Evolutionary conservation across 2,888 invertebrate genomes (phyloP), one percentile per base, ranked within the genome.

Genomic region (Spodoptera littoralis): DNA sequence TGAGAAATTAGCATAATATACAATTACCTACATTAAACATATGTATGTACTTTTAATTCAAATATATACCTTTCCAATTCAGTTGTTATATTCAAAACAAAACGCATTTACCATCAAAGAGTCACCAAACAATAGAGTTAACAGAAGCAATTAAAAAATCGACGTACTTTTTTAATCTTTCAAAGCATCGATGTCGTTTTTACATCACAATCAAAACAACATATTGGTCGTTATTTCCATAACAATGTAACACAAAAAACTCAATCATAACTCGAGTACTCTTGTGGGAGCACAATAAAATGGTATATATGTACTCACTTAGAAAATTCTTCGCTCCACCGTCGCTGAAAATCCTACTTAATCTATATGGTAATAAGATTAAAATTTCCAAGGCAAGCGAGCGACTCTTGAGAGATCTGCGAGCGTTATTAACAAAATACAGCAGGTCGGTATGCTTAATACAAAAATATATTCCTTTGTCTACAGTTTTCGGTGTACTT

Each of bases 381-480:
- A 62, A 75, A 68, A 71, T 80, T 77, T 59, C 70, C 53, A 43
- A 71, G 57, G 61, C 66, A 69, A 61, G 56, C 60, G 46, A 48
- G 54, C 59, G 66, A 59, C 68, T 72, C 59, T 72, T 71, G 62
- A 75, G 60, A 73, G 73, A 73, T 70, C 73, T 74, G 60, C 70
- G 53, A 55, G 76, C 74, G 77, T 83, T 87, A 85, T 84, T 86
- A 87, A 83, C 82, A 78, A 85, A 86, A 87, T 83, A 85, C 83
- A 82, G 79, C 75, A 77, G 78, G 80, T 80, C 65, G 83, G 84
- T 84, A 85, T 86, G 85, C 81, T 83, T 86, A 86, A 86, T 87
- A 86, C 82, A 81, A 85, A 85, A 86, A 87, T 83, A 87, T 86
- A 85, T 87, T 85, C 83, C 79, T 84, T 82, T 84, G 84, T 85